Percentiles rank a stretch among this genome's conserved stretches.
These are phyloP conservation scores for Andrena flavipes DNA, from an alignment of 2,888 invertebrate genomes.

Conservation along the genomic window DNA sequence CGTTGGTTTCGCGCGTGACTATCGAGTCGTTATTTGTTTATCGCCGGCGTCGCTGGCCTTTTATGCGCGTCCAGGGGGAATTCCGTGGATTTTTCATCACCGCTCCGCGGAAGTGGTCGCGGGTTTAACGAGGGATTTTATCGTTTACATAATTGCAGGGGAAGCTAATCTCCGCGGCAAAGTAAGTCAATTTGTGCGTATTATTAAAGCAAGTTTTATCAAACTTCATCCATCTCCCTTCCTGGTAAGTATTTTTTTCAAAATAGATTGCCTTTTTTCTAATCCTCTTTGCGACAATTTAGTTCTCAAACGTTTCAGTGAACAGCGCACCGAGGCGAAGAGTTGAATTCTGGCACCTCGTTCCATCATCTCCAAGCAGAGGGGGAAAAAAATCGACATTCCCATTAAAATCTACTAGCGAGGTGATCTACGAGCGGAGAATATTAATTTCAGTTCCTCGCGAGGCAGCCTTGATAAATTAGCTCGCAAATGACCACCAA, in stretches of 20 bases:
- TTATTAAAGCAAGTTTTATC: background rate
- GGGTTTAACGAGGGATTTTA: background rate
- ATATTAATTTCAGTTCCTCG: constrained; percentile 60
- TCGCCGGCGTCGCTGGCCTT: constrained; percentile 5
- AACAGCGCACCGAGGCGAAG: background rate
- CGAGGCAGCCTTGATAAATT: constrained; percentile 57
- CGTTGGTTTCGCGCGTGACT: constrained; percentile 2
- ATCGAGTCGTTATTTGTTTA: constrained; percentile 39
- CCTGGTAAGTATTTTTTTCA: background rate
- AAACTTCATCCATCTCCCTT: background rate
- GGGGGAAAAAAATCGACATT: constrained; percentile 21
- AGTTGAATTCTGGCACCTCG: constrained; percentile 21
- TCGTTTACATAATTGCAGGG: background rate
- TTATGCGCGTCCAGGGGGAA: background rate
- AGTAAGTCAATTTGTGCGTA: no score
- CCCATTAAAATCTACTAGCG: constrained; percentile 48
- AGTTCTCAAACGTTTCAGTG: background rate
- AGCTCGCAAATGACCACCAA: constrained; percentile 55
- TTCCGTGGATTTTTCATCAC: background rate
- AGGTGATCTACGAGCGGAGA: constrained; percentile 52
- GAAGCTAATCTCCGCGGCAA: no score
- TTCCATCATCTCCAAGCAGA: constrained; percentile 17
- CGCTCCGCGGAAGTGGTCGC: background rate
- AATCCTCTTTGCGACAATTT: background rate
- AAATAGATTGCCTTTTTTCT: background rate